Percentiles rank a stretch among this genome's conserved stretches.
These are phyloP conservation scores for Condylura cristata DNA, from an alignment of 2,113 vertebrate genomes.

Conservation along the genomic window DNA sequence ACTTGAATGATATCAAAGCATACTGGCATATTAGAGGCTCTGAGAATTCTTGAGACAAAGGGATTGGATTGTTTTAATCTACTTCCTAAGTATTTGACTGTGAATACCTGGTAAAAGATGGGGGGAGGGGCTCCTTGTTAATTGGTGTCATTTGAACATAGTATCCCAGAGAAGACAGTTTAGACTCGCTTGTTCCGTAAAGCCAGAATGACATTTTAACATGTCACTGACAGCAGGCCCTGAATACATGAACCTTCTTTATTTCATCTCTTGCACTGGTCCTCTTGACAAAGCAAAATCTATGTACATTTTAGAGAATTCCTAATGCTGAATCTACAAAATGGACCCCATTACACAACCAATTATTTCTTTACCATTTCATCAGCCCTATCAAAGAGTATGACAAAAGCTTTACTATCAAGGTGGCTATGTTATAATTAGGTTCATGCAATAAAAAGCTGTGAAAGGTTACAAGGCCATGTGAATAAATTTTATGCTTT, in stretches of 20 bases:
- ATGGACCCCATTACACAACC: neutral
- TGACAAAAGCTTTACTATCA: neutral
- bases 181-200: neutral
- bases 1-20: neutral
- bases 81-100: neutral
- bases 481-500: neutral
- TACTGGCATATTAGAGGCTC: neutral
- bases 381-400: neutral
- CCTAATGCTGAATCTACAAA: neutral
- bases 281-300: neutral
- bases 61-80: neutral
- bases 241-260: neutral
- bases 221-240: neutral
- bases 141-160: neutral
- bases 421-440: conserved; percentile 29
- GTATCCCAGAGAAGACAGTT: neutral
- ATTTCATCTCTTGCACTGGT: neutral
- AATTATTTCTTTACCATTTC: neutral
- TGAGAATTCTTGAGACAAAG: neutral
- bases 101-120: neutral
- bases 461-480: conserved; percentile 43
- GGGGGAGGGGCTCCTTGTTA: neutral
- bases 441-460: conserved; percentile 1
- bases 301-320: neutral
- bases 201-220: neutral